A percentile compares a stretch with the other conserved stretches of the same genome.
Conservation (phyloP, 2,797 vertebrate genomes). For the Rhynchotus rufescens region DNA sequence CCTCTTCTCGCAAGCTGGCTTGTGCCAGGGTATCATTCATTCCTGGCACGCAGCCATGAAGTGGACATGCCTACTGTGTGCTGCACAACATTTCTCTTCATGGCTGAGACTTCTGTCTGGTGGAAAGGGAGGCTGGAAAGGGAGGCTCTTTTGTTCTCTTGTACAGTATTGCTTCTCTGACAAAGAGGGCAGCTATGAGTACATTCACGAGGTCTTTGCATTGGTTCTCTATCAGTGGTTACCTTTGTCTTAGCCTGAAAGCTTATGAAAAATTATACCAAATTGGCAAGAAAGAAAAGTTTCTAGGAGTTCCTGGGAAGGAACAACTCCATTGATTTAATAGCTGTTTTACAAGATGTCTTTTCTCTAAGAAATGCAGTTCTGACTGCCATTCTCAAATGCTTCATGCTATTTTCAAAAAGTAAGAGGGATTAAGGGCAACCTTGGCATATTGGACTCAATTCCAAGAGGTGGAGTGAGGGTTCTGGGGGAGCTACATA, state of each 20-base stretch:
- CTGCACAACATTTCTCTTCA: not conserved
- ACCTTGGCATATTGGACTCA: not conserved
- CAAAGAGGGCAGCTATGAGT: accelerated
- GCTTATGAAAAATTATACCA: not conserved
- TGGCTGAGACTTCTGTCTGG: not conserved
- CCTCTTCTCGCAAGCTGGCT: not conserved
- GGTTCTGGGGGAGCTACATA: not conserved
- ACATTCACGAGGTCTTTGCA: not conserved
- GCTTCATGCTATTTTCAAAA: not conserved
- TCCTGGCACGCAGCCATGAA: not conserved
- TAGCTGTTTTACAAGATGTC: not conserved
- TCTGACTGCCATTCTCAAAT: not conserved
- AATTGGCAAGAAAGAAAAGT: not conserved
- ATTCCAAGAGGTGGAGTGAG: not conserved
- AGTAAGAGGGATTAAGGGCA: not conserved
- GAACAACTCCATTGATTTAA: not conserved
- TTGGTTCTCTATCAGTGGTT: not conserved
- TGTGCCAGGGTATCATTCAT: not conserved
- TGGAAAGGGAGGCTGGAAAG: not conserved
- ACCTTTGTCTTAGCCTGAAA: not conserved
- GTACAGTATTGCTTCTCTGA: not conserved
- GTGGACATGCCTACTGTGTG: not conserved
- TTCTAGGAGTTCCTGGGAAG: not conserved
- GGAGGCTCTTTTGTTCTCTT: not conserved
- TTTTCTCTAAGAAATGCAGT: not conserved